Evolutionary conservation across 2,113 vertebrate species (phyloP).

Genomic region (Epinephelus lanceolatus): DNA sequence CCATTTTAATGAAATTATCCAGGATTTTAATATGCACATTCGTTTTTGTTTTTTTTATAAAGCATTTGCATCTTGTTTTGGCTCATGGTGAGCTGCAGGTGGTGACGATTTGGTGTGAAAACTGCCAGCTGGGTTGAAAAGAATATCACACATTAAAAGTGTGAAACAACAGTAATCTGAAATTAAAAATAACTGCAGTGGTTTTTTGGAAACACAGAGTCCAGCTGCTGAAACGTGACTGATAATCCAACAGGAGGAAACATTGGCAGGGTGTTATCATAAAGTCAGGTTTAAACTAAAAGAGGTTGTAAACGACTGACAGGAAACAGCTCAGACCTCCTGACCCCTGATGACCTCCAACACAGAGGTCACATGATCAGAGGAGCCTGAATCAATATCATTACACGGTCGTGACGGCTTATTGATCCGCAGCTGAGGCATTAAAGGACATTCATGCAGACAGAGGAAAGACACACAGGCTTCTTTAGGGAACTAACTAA

Average conservation of each 20-base stretch:
- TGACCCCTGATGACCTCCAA: neutral
- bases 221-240: neutral
- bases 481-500: too few species aligned
- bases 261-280: neutral
- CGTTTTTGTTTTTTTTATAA: neutral
- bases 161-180: neutral
- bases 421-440: neutral
- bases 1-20: constrained; percentile 41
- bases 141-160: constrained; percentile 10
- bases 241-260: neutral
- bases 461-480: too few species aligned
- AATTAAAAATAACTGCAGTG: neutral
- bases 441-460: too few species aligned
- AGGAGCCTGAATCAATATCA: neutral
- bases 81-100: constrained; percentile 24
- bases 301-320: neutral
- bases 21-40: neutral
- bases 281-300: neutral
- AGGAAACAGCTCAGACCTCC: neutral
- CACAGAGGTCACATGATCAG: neutral
- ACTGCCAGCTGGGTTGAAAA: constrained; percentile 27
- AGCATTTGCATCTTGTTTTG: constrained; percentile 22
- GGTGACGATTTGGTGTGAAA: constrained; percentile 14
- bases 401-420: neutral
- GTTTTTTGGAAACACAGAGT: neutral